Evolutionary conservation across 2,113 vertebrate species (phyloP), one percentile per base, ranked within the genome.

Genomic region (Myodes glareolus): DNA sequence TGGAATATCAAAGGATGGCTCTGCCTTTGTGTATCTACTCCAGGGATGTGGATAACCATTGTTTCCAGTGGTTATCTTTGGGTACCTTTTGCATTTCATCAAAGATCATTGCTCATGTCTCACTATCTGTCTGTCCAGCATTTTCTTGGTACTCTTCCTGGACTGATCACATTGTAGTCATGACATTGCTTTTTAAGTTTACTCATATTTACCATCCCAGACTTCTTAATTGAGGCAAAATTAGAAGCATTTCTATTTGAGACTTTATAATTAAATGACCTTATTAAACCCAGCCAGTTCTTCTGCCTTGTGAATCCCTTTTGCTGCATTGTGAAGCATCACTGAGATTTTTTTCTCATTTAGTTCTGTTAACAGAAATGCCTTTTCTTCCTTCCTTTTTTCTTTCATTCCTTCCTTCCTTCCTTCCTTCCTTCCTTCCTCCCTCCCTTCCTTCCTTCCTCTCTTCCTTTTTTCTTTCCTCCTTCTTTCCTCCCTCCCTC

Each of bases 211-310:
- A 89, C 82, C 36, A 50, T 23, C 36, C 14, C 55, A 94, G 82
- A 85, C 58, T 52, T 63, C 11, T 92, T 93, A 93, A 91, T 65
- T 63, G 47, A 39, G 7, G 11, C 92, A 8, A 95, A 96, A 97
- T 94, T 96, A 98, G 97, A 91, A 96, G 47, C 19, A 52, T 68
- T 76, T 42, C 68, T 86, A 39, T 77, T 55, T 39, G 87, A 96
- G 58, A 50, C 84, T 94, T 94, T 96, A 94, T 96, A 96, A 95
- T 88, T 39, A 72, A 96, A 96, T 78, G 94, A 90, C 61, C 63
- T 78, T 8, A 14, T 90, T 91, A 88, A 92, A 82, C 75, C 65
- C 50, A 95, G 84, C 65, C 78, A 90, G 65, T 87, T 61, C 23
- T 90, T 89, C 77, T 36, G 52, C 45, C 13, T 95, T 95, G 84